A percentile compares a stretch with the other conserved stretches of the same genome.
phyloP scores from a whole-genome alignment of 2,888 invertebrate species.

The Phaonia tiefii region DNA sequence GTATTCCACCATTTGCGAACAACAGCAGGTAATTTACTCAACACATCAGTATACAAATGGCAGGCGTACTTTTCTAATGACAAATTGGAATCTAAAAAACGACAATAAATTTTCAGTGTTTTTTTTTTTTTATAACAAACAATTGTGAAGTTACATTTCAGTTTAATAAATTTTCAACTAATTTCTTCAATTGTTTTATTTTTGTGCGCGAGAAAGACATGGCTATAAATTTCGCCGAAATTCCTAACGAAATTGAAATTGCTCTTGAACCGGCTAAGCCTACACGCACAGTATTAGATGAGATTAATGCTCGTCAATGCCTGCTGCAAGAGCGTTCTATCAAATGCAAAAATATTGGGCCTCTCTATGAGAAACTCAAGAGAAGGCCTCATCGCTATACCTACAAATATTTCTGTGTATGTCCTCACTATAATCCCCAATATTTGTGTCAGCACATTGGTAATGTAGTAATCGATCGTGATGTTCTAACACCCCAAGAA shows the following conservation, averaged over 20 bases:
- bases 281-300: slow-evolving; percentile 73
- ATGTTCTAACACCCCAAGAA: slow-evolving; percentile 76
- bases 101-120: too few relatives aligned
- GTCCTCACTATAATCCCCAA: slow-evolving; percentile 73
- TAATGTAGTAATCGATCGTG: slow-evolving; percentile 77
- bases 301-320: slow-evolving; percentile 72
- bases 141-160: not conserved
- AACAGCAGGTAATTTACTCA: slow-evolving; percentile 86
- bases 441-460: slow-evolving; percentile 76
- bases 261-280: slow-evolving; percentile 16
- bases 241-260: slow-evolving; percentile 68
- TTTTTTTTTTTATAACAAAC: too few relatives aligned
- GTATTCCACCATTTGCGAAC: slow-evolving; percentile 90
- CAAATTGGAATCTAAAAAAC: slow-evolving; percentile 71
- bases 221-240: slow-evolving; percentile 69
- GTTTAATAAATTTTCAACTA: slow-evolving; percentile 63
- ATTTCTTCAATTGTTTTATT: too few relatives aligned
- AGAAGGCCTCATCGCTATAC: slow-evolving; percentile 68
- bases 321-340: slow-evolving; percentile 73
- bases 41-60: slow-evolving; percentile 84
- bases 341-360: slow-evolving; percentile 73
- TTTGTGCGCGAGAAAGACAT: too few relatives aligned
- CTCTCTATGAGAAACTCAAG: slow-evolving; percentile 69
- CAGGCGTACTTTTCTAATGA: slow-evolving; percentile 81
- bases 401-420: slow-evolving; percentile 73